These are phyloP conservation scores for Sarotherodon lohbergeri DNA, from an alignment of 2,113 vertebrate genomes.

Conservation along the genomic window DNA sequence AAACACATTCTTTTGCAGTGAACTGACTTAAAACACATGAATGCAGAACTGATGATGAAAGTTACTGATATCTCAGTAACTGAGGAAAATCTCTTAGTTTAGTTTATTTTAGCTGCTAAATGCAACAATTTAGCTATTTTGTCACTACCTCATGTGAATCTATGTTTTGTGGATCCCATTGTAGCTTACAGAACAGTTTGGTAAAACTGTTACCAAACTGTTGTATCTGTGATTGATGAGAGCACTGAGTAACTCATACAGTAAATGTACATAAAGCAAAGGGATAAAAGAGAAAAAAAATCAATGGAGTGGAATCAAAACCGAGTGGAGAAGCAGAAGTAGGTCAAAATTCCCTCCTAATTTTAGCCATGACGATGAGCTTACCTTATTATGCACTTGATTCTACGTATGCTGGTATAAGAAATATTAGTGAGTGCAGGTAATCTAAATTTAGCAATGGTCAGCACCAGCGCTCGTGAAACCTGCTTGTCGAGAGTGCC, in stretches of 20 bases:
- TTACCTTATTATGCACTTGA: neutral
- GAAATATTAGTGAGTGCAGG: neutral
- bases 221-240: neutral
- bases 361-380: neutral
- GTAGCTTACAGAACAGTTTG: neutral
- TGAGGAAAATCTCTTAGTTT: neutral
- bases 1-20: neutral
- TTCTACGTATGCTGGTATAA: neutral
- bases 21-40: neutral
- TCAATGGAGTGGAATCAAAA: neutral
- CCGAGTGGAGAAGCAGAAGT: neutral
- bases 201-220: fast-evolving
- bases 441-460: neutral
- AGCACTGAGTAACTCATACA: neutral
- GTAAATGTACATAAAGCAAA: neutral
- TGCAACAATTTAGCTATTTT: neutral
- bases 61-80: neutral
- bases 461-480: neutral
- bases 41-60: neutral
- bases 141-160: neutral
- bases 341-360: neutral
- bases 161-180: neutral
- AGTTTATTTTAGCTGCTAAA: neutral
- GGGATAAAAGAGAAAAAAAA: neutral
- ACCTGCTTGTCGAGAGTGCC: neutral